Percentiles rank a stretch among this genome's conserved stretches.
phyloP scores from a whole-genome alignment of 30 jellyfish, hydroid and myxozoan species.

The Phacellophora camtschatica region DNA sequence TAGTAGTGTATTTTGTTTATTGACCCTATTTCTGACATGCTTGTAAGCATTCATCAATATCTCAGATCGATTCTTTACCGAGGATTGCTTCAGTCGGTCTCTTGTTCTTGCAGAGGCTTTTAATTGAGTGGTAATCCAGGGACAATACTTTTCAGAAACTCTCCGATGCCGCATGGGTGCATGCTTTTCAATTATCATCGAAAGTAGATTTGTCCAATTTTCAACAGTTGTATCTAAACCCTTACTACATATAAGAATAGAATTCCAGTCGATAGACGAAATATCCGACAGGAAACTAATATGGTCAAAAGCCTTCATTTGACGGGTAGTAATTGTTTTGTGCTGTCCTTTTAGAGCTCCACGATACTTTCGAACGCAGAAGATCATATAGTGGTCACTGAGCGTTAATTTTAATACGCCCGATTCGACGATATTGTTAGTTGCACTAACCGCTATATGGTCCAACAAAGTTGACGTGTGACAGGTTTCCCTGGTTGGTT shows the following conservation, averaged over 20 bases:
- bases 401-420: conserved; percentile 42
- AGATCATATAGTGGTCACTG: conserved; percentile 38
- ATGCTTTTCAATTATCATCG: conserved; percentile 24
- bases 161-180: conserved; percentile 35
- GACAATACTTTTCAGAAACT: conserved; percentile 6
- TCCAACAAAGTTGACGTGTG: conserved; percentile 46
- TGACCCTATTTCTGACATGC: conserved; percentile 24
- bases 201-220: conserved; percentile 25
- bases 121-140: conserved; percentile 14
- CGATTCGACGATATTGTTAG: conserved; percentile 33
- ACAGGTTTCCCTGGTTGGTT: conserved; percentile 31
- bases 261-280: neutral
- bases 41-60: conserved; percentile 1
- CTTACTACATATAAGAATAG: neutral
- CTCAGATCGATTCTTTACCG: neutral
- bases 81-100: neutral
- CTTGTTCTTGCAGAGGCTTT: neutral
- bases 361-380: conserved; percentile 58
- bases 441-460: conserved; percentile 24
- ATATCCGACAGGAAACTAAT: neutral
- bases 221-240: neutral
- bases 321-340: neutral
- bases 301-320: neutral
- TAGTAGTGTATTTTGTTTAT: neutral
- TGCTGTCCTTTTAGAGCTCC: neutral